Conservation (phyloP, 2,113 vertebrate genomes). For the Alectura lathami region DNA sequence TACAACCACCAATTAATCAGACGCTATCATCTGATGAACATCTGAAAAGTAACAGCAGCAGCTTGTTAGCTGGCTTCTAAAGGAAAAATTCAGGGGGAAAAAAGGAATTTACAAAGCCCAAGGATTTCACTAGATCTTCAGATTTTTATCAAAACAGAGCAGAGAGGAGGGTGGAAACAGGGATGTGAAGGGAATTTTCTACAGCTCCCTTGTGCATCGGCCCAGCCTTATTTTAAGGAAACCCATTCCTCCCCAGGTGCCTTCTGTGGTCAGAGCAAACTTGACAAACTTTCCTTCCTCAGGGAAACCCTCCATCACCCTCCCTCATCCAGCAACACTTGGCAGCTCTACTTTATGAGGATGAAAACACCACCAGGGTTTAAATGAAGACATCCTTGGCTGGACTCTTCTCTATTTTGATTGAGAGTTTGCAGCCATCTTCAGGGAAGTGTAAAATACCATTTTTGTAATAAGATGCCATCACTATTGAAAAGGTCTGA, state of each 20-base stretch:
- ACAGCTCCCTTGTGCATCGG: background rate
- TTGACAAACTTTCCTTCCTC: background rate
- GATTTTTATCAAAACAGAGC: background rate
- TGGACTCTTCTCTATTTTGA: background rate
- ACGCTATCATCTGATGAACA: background rate
- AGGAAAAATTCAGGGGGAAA: background rate
- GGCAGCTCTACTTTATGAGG: background rate
- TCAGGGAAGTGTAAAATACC: background rate
- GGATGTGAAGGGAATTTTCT: background rate
- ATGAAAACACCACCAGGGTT: background rate
- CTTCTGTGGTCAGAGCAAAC: background rate
- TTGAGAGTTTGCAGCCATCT: background rate
- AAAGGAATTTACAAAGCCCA: accelerated
- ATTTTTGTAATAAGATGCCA: background rate
- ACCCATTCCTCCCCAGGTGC: background rate
- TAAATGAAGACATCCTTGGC: conserved; percentile 16
- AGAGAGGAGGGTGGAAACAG: background rate
- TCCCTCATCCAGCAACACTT: background rate
- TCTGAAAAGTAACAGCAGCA: background rate
- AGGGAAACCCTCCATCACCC: background rate
- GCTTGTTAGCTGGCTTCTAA: background rate
- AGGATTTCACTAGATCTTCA: background rate
- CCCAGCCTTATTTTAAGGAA: background rate
- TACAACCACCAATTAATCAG: background rate
- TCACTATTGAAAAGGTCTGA: background rate